Percentiles rank a stretch among this genome's conserved stretches.
These are phyloP conservation scores for Setipinna tenuifilis DNA, from an alignment of 2,797 vertebrate species.

Conservation along the genomic window DNA sequence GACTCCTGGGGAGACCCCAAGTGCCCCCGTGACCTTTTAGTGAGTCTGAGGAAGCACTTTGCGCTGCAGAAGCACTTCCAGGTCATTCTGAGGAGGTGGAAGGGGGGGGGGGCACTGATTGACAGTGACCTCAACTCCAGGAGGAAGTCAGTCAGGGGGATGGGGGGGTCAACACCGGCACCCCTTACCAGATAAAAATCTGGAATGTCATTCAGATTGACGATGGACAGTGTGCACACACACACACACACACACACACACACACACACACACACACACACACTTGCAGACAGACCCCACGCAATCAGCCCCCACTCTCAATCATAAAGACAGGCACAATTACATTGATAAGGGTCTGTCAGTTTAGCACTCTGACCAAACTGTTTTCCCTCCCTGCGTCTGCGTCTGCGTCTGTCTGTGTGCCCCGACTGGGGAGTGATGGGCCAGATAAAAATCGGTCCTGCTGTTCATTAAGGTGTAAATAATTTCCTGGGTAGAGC, in stretches of 20 bases:
- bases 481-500: constrained; percentile 69
- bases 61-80: constrained; percentile 44
- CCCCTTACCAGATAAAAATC: constrained; percentile 44
- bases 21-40: constrained; percentile 19
- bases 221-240: neutral
- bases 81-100: constrained; percentile 36
- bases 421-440: constrained; percentile 18
- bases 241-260: neutral
- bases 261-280: constrained; percentile 11
- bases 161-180: constrained; percentile 37
- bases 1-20: neutral
- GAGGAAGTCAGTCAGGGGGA: constrained; percentile 21
- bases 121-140: constrained; percentile 38
- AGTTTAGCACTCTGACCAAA: constrained; percentile 4
- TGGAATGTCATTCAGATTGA: constrained; percentile 41
- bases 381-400: neutral
- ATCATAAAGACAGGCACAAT: constrained; percentile 18
- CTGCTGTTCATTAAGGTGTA: constrained; percentile 68
- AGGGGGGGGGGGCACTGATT: constrained; percentile 32
- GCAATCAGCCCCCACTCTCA: constrained; percentile 18
- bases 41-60: constrained; percentile 45
- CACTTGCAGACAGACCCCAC: neutral
- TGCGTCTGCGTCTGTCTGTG: neutral
- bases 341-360: constrained; percentile 3
- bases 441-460: constrained; percentile 49